These are phyloP conservation scores for Aricia artaxerxes DNA, from an alignment of 2,888 invertebrate species.

Conservation along the genomic window DNA sequence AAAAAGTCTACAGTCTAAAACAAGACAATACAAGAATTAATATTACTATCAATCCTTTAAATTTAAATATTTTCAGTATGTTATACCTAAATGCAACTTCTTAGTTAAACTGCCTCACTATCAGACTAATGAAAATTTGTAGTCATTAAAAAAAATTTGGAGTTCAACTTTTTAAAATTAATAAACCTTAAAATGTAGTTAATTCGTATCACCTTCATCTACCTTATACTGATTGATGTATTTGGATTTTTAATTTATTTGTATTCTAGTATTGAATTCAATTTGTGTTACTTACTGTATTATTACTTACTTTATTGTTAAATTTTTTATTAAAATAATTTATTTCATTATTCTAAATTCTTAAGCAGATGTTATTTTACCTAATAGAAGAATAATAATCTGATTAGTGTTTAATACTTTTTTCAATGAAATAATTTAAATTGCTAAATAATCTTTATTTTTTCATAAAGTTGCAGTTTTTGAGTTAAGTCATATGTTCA, in stretches of 20 bases:
- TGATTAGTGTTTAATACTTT: no score
- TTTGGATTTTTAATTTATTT: not conserved
- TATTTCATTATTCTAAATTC: no score
- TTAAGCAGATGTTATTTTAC: not conserved
- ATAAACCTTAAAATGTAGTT: not conserved
- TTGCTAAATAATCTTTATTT: no score
- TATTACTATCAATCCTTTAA: not conserved
- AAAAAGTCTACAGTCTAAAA: no score
- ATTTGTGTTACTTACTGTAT: not conserved
- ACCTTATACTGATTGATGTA: not conserved
- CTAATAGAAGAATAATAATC: not conserved
- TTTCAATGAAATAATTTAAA: no score
- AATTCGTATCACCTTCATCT: not conserved
- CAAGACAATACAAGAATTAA: not conserved
- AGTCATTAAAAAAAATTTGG: no score
- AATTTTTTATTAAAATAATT: not conserved
- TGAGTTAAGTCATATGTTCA: no score
- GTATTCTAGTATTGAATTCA: not conserved
- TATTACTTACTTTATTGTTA: not conserved
- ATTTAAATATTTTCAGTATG: not conserved
- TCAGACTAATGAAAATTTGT: not conserved
- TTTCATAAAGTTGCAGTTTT: no score
- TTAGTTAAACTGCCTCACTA: not conserved
- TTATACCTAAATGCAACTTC: not conserved
- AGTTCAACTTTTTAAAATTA: not conserved